Evolutionary conservation across 37 sponge, comb jelly and placozoan genomes (phyloP), one percentile per base, ranked within the genome.

Genomic region (Halichondria panicea): DNA sequence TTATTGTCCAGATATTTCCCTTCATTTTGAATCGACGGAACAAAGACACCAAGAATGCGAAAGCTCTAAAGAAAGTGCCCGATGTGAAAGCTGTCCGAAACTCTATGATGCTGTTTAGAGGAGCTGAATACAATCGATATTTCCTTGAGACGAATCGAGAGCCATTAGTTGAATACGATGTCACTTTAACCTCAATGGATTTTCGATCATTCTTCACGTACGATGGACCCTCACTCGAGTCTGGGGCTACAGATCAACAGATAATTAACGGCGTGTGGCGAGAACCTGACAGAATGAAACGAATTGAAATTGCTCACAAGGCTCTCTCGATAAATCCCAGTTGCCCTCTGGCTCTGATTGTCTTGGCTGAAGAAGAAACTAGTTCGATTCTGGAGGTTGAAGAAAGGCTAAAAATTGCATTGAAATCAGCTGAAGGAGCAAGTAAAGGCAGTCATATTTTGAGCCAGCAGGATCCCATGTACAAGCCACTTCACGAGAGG

Each of bases 101-200:
- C 63, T 74, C 94, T 18, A 60, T 89, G 58, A 73, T 81, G 58
- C 75, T 93, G 40, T 88, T 93, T 40, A 70, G 89, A 44, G 94
- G 94, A 37, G 86, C 87, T 28, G 94, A 93, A 60, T 85, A 89
- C 74, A 61, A 81, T 42, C 77, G 89, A 30, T 93, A 64, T 53
- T 46, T 67, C 9, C 2, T 8, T 31, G 43, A 68, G 35, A 80
- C 83, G 19, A 80, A 76, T 3, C 81, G 55, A 52, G 73, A 78
- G 27, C 68, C 86, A 24, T 59, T 93, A 13, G 89, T 87, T 3
- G 68, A 80, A 11, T 74, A 78, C 43, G 89, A 93, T 45, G 62
- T 79, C 42, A 63, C 77, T 32, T 60, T 93, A 38, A 82, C 83
- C 33, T 38, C 69, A 13, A 73, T 70, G 7, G 86, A 93, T 33